A percentile compares a stretch with the other conserved stretches of the same genome.
Evolutionary conservation across 2,113 vertebrate species (phyloP).

Genomic region (Engystomops pustulosus): DNA sequence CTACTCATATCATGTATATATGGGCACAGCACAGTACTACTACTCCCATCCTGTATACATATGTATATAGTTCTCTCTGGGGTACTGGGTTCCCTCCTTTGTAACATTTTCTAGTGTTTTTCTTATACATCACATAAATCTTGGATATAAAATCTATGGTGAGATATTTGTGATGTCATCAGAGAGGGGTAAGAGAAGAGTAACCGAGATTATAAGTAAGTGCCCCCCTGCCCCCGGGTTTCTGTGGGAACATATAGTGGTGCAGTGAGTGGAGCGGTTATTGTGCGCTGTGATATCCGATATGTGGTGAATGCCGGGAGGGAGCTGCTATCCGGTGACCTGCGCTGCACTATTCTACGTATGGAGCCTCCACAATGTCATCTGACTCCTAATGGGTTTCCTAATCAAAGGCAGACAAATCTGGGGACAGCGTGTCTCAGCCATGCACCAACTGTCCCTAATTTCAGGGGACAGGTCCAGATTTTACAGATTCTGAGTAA

Average conservation of each 20-base stretch:
- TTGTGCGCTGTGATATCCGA: slow-evolving; percentile 27
- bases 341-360: slow-evolving; percentile 35
- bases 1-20: too few relatives aligned
- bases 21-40: too few relatives aligned
- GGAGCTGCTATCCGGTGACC: slow-evolving; percentile 35
- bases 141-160: neutral
- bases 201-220: neutral
- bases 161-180: neutral
- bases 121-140: too few relatives aligned
- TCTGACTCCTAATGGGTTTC: slow-evolving; percentile 38
- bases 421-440: slow-evolving; percentile 29
- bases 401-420: slow-evolving; percentile 41
- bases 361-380: slow-evolving; percentile 35
- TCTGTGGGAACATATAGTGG: slow-evolving; percentile 43
- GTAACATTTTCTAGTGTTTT: too few relatives aligned
- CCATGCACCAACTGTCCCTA: slow-evolving; percentile 20
- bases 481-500: neutral
- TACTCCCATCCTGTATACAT: too few relatives aligned
- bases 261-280: slow-evolving; percentile 24
- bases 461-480: slow-evolving; percentile 17
- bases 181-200: neutral
- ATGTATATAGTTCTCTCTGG: too few relatives aligned
- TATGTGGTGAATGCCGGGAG: slow-evolving; percentile 41
- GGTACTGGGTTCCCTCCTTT: too few relatives aligned
- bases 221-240: slow-evolving; percentile 34